phyloP scores from a whole-genome alignment of 2,113 vertebrate genomes.

The Pimephales promelas region DNA sequence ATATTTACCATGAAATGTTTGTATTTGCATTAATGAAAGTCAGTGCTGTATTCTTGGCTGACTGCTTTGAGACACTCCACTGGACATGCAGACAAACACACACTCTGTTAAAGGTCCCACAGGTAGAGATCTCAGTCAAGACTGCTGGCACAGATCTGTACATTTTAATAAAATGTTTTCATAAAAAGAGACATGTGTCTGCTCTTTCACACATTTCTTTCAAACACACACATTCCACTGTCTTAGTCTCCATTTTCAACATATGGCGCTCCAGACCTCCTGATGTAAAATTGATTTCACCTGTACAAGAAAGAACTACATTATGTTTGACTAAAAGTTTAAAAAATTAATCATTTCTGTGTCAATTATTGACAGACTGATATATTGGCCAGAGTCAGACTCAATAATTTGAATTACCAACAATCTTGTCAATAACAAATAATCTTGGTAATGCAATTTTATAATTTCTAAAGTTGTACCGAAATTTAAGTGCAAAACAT shows the following conservation, averaged over 20 bases:
- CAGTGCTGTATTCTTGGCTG: conserved; percentile 4
- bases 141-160: neutral
- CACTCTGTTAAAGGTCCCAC: neutral
- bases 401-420: neutral
- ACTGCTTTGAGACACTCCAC: neutral
- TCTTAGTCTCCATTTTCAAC: neutral
- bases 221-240: neutral
- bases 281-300: neutral
- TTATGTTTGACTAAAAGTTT: neutral
- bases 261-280: neutral
- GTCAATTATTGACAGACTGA: neutral
- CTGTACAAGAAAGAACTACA: neutral
- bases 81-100: neutral
- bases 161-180: neutral
- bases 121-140: neutral
- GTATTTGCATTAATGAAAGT: conserved; percentile 26
- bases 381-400: neutral
- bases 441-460: too few species aligned
- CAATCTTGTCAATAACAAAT: too few species aligned
- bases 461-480: too few species aligned
- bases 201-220: neutral
- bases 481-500: neutral
- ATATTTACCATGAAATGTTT: conserved; percentile 38
- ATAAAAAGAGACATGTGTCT: neutral
- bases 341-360: neutral